Evolutionary conservation across 1,140 invertebrate genomes (phyloP), one percentile per base, ranked within the genome.

Genomic region (Dreissena rostriformis): DNA sequence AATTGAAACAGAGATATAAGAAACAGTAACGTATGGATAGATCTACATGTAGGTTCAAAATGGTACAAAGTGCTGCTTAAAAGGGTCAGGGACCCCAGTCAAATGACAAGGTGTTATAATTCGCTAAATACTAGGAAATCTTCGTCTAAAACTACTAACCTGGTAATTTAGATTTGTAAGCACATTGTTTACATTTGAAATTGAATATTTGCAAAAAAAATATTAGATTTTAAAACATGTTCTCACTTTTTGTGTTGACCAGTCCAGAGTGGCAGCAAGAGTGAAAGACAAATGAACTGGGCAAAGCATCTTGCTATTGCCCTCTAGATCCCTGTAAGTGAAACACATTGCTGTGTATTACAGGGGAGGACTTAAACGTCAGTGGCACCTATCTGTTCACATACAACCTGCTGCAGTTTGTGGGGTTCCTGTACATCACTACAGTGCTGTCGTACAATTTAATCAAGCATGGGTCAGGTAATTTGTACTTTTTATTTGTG

Each of bases 371-470:
- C 68, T 85, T 98, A 93, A 96, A 96, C 90, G 94, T 96, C 15
- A 96, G 96, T 88, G 97, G 97, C 90, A 96, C 97, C 0, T 99
- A 99, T 92, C 93, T 98, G 67, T 95, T 97, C 79, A 93, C 98
- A 67, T 99, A 98, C 94, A 99, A 98, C 93, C 93, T 98, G 79
- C 97, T 96, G 91, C 98, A 98, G 95, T 97, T 97, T 92, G 95
- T 98, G 82, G 97, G 97, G 14, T 98, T 96, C 92, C 94, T 95
- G 8, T 98, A 97, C 90, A 94, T 98, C 51, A 89, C 97, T 24
- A 91, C 94, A 39, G 72, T 68, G 28, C 96, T 98, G 93, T 93
- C 93, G 1, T 95, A 97, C 22, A 94, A 96, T 73, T 98, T 97
- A 92, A 94, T 95, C 0, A 96, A 95, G 88, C 95, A 97, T 89